Evolutionary conservation across 1,140 invertebrate species (phyloP).

Genomic region (Drosophila suzukii): DNA sequence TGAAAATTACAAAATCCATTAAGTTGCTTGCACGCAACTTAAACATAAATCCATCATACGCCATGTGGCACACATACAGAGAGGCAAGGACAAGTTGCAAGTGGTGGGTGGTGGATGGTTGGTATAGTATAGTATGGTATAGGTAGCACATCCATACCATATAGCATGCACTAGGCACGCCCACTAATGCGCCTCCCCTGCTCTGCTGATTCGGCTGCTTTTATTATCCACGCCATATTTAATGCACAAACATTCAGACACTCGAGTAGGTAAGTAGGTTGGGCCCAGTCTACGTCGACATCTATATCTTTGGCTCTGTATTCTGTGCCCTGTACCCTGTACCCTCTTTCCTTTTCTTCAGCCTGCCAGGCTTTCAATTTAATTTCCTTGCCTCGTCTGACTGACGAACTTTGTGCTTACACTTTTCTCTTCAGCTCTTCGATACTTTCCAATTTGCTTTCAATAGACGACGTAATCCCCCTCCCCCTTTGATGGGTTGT

Average conservation of each 20-base stretch:
- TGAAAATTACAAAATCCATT: slow-evolving; percentile 81
- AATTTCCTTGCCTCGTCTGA: slow-evolving; percentile 60
- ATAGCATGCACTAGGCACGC: slow-evolving; percentile 48
- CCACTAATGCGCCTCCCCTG: slow-evolving; percentile 7
- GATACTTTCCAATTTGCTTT: slow-evolving; percentile 49
- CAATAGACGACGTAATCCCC: slow-evolving; percentile 10
- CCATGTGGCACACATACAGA: slow-evolving; percentile 70
- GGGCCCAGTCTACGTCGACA: slow-evolving; percentile 42
- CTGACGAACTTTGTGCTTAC: slow-evolving; percentile 67
- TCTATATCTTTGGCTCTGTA: slow-evolving; percentile 9
- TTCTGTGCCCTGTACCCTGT: not conserved
- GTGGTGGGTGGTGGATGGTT: slow-evolving; percentile 4
- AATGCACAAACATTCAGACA: slow-evolving; percentile 79
- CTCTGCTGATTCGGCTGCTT: slow-evolving; percentile 53
- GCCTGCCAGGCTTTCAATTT: slow-evolving; percentile 72
- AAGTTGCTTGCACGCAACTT: slow-evolving; percentile 83
- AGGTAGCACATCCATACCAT: slow-evolving; percentile 2
- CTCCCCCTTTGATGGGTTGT: slow-evolving; percentile 13
- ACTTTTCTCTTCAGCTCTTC: slow-evolving; percentile 43
- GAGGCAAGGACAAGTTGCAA: slow-evolving; percentile 30
- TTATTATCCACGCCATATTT: slow-evolving; percentile 79
- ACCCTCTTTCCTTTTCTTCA: slow-evolving; percentile 5
- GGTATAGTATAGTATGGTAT: not conserved
- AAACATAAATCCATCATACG: slow-evolving; percentile 83
- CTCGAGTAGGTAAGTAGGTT: slow-evolving; percentile 81